Conservation (phyloP, 2,888 invertebrate genomes). For the Zhengitettix transpicula region DNA sequence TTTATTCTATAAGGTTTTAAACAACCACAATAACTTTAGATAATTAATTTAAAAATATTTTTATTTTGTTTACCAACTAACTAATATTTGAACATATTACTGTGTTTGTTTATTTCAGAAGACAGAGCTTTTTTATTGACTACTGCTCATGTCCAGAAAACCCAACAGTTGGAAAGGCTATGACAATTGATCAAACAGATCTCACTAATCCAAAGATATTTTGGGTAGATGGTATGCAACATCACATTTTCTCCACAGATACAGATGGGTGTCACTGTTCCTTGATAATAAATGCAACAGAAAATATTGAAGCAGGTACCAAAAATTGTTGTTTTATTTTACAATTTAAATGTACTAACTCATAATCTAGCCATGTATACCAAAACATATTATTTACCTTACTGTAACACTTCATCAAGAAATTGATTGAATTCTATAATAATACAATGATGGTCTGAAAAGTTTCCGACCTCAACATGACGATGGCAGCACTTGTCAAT, state of each 20-base stretch:
- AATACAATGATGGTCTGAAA: too few relatives aligned
- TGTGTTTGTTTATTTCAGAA: not conserved
- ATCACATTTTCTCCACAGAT: slow-evolving; percentile 45
- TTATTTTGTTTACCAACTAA: not conserved
- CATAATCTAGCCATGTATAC: too few relatives aligned
- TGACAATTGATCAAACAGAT: slow-evolving; percentile 51
- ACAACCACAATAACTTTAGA: too few relatives aligned
- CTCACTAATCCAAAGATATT: slow-evolving; percentile 35
- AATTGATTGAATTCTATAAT: too few relatives aligned
- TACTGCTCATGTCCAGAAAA: slow-evolving; percentile 49
- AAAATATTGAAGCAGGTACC: slow-evolving; percentile 8
- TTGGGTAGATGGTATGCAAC: slow-evolving; percentile 44
- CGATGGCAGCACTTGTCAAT: too few relatives aligned
- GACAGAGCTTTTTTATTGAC: not conserved
- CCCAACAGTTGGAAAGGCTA: slow-evolving; percentile 41
- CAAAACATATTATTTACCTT: too few relatives aligned
- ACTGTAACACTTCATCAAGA: too few relatives aligned
- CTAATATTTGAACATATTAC: not conserved
- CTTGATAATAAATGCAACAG: slow-evolving; percentile 34
- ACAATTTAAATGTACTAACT: too few relatives aligned
- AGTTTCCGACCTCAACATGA: too few relatives aligned
- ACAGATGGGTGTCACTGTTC: slow-evolving; percentile 49
- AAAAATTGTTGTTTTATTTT: too few relatives aligned
- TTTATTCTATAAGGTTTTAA: too few relatives aligned
- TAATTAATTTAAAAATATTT: too few relatives aligned